These are phyloP conservation scores for Coelogynopora nodosa DNA, from an alignment of 2,888 invertebrate genomes.

Conservation along the genomic window DNA sequence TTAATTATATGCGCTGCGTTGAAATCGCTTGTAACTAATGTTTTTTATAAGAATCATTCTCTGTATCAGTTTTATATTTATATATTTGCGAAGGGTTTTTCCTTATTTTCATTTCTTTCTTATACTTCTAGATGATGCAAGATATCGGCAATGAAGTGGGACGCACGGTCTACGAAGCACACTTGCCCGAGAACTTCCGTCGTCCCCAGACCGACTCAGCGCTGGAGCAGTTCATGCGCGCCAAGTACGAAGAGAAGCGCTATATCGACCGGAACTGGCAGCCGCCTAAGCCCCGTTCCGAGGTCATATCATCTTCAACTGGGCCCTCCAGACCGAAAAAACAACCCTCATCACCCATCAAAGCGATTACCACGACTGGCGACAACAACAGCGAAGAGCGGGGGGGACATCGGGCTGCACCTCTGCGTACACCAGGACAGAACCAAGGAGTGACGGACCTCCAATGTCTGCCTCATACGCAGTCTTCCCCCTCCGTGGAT, in stretches of 20 bases:
- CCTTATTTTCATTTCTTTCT: not conserved
- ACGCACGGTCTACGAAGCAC: slow-evolving; percentile 92
- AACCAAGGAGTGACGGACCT: not conserved
- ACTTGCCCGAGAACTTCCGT: slow-evolving; percentile 87
- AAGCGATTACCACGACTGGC: not conserved
- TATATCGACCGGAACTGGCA: slow-evolving; percentile 96
- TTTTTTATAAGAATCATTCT: too few species aligned
- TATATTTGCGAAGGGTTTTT: too few species aligned
- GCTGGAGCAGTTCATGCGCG: slow-evolving; percentile 88
- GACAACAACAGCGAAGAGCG: not conserved
- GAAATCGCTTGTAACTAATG: too few species aligned
- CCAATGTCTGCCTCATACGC: not conserved
- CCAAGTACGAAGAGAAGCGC: slow-evolving; percentile 97
- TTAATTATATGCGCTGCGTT: too few species aligned
- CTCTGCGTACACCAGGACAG: not conserved
- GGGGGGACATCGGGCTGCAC: not conserved
- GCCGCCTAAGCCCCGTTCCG: slow-evolving; percentile 66
- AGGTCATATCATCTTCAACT: not conserved
- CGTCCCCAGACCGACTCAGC: slow-evolving; percentile 73
- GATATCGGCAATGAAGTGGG: slow-evolving; percentile 95
- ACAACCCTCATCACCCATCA: not conserved
- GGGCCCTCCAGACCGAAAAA: not conserved
- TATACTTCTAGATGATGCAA: slow-evolving; percentile 70
- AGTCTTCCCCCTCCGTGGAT: not conserved
- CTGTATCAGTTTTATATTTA: too few species aligned